A percentile compares a stretch with the other conserved stretches of the same genome.
Conservation (phyloP, 2,113 vertebrate species). For the Seriola dumerili region DNA sequence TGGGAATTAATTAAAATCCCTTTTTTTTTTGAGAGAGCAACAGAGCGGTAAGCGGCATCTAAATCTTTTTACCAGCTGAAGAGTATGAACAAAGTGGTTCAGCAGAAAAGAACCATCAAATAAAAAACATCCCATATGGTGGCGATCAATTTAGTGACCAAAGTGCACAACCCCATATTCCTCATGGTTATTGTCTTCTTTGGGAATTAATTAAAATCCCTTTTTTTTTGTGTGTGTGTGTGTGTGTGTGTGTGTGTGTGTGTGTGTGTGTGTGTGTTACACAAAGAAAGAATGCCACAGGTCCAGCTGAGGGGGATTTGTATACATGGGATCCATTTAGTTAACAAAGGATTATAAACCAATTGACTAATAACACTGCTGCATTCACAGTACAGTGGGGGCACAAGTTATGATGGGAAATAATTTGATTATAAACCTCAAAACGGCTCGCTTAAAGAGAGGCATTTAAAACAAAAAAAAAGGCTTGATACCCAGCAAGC, state of each 20-base stretch:
- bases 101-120: constrained; percentile 68
- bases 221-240: not conserved
- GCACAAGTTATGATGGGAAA: not conserved
- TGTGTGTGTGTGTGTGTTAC: constrained; percentile 6
- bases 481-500: constrained; percentile 25
- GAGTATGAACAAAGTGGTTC: constrained; percentile 66
- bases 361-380: constrained; percentile 39
- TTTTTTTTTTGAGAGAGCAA: constrained; percentile 70
- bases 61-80: constrained; percentile 74
- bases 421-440: constrained; percentile 27
- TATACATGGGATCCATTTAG: constrained; percentile 58
- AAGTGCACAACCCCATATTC: constrained; percentile 39
- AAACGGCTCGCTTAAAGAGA: constrained; percentile 10
- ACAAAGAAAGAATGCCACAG: constrained; percentile 60
- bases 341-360: constrained; percentile 54
- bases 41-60: constrained; percentile 71
- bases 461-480: constrained; percentile 32
- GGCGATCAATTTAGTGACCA: constrained; percentile 61
- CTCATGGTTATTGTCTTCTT: constrained; percentile 58
- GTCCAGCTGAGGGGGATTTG: constrained; percentile 62
- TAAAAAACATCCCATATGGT: constrained; percentile 81
- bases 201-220: constrained; percentile 61
- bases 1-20: constrained; percentile 61
- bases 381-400: constrained; percentile 16
- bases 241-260: too few relatives aligned